phyloP scores from a whole-genome alignment of 92 coral and sea anemone genomes.

The Epizoanthus scotinus region DNA sequence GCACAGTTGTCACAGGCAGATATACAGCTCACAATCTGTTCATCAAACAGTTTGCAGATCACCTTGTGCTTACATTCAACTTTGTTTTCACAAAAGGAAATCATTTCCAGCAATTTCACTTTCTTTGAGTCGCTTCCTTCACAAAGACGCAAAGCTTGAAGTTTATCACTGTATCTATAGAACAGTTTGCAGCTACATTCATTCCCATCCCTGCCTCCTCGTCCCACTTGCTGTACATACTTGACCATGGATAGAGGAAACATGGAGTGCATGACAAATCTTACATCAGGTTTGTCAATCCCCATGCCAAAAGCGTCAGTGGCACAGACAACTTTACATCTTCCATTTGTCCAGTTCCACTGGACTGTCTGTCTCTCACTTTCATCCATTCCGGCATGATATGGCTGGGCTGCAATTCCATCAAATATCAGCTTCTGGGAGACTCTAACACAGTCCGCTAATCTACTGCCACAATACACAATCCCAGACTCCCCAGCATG shows the following conservation, averaged over 20 bases:
- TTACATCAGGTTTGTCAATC: no score
- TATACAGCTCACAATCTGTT: no score
- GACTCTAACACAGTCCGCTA: background rate
- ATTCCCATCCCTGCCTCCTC: background rate
- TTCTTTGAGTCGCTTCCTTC: background rate
- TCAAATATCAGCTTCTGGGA: background rate
- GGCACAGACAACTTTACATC: no score
- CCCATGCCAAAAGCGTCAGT: no score
- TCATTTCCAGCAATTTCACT: background rate
- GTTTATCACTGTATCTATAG: slow-evolving; percentile 13
- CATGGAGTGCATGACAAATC: no score
- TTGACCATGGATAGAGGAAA: no score
- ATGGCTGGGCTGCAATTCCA: background rate
- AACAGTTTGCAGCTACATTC: background rate
- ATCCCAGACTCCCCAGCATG: background rate
- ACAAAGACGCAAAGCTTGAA: background rate
- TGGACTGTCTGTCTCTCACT: background rate
- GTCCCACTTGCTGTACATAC: no score
- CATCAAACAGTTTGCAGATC: no score
- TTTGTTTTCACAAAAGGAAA: slow-evolving; percentile 2
- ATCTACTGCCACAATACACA: background rate
- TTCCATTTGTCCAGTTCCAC: no score
- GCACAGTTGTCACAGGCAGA: no score
- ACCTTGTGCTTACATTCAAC: background rate
- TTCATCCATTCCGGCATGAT: slow-evolving; percentile 3